These are phyloP conservation scores for Punctoribates punctum DNA, from an alignment of 2,888 invertebrate species.

Conservation along the genomic window DNA sequence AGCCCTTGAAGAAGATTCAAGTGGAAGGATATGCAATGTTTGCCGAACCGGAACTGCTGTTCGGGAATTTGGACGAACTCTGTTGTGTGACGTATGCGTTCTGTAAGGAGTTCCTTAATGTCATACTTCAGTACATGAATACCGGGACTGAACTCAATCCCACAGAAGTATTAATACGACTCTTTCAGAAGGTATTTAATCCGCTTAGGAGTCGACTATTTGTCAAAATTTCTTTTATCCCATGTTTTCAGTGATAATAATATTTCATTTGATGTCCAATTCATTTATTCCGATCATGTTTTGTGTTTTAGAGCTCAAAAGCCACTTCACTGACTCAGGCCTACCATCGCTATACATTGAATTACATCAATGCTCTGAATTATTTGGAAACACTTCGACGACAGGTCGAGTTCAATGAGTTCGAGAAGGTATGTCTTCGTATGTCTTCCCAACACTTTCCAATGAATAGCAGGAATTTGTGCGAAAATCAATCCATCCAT, in stretches of 20 bases:
- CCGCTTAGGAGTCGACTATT: neutral
- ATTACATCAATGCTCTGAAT: conserved; percentile 62
- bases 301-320: conserved; percentile 55
- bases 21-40: conserved; percentile 64
- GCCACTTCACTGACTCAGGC: conserved; percentile 57
- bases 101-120: conserved; percentile 60
- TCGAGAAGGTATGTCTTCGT: conserved; percentile 59
- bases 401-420: conserved; percentile 62
- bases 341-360: conserved; percentile 63
- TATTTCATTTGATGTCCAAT: neutral
- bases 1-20: conserved; percentile 63
- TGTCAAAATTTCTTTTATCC: too few relatives aligned
- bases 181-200: conserved; percentile 58
- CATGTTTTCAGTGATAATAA: conserved; percentile 23
- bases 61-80: conserved; percentile 62
- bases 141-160: conserved; percentile 55
- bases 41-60: conserved; percentile 62
- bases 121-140: conserved; percentile 56
- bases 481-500: too few relatives aligned
- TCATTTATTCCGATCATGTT: conserved; percentile 40
- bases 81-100: conserved; percentile 61
- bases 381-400: conserved; percentile 61
- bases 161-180: conserved; percentile 59
- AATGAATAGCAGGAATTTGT: too few relatives aligned
- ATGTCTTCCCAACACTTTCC: too few relatives aligned